Base-by-base conservation (phyloP, 2,888 invertebrate genomes). In the Chrysolina oricalcia region DNA sequence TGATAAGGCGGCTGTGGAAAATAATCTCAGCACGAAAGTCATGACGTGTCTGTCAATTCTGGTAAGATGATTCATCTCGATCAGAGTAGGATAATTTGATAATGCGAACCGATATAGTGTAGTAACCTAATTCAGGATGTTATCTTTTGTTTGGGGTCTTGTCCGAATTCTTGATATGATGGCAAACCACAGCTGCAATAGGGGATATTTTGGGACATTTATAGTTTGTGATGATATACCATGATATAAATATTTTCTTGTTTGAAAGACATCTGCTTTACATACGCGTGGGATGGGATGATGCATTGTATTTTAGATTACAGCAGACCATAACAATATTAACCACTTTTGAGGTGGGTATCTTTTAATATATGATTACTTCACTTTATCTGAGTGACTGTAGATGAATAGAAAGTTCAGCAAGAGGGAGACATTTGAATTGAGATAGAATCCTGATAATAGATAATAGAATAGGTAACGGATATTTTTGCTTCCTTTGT, bases 41-140 rank as follows among this genome's bases (percentile, higher is more conserved):
- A 93, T 93, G 91, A 92, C 93, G 91, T 94, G 94, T 91, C 92
- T 94, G 88, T 93, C 94, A 88, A 93, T 94, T 91, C 91, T 93
- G 93, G 94, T 94, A 93, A 92, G 91, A 77, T 90, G 87, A 87
- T 86, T 87, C 86, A 88, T 87, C 69, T 69, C 72, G 70, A 41
- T 19, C 50, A 40, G 15, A 40, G 59, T 59, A 59, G 27, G 35
- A 59, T 35, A 46, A 46, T 13, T 35, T 35, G 46, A 46, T 59
- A 59, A 35, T 17, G 13, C 15, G 17, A 35, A 59, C 23, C n/a
- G 8, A 59, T 59, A 17, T 56, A 17, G 17, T 21, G 15, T 67
- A 40, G 73, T 84, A 85, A 84, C 84, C 84, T 85, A 78, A 77
- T 78, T 79, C 77, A 68, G 50, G 73, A 73, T 74, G 74, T 76